Evolutionary conservation across 2,113 vertebrate genomes (phyloP), one percentile per base, ranked within the genome.

Genomic region (Cheilinus undulatus): DNA sequence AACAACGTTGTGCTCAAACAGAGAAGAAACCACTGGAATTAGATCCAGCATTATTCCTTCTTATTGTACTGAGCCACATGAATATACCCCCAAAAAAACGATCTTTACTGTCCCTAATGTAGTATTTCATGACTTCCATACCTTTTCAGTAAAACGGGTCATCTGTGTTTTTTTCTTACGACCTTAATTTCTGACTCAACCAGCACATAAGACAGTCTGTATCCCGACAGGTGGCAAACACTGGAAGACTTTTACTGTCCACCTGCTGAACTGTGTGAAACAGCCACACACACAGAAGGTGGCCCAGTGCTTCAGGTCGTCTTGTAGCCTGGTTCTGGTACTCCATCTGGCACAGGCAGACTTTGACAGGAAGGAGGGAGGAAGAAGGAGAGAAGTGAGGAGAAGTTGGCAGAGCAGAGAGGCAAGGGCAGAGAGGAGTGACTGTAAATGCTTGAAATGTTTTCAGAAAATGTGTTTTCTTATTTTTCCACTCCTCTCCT

Each of bases 321-420:
- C 34, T 30, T 46, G 30, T 68, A 78, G 64, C 75, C 75, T 72
- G 45, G 24, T 74, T 83, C 56, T 86, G n/a, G 70, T 66, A 52
- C 62, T 84, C 89, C 83, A 84, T 88, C 84, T 86, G 84, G 59
- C 54, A 51, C 38, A 63, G 49, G 40, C 53, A 51, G 70, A 73
- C 68, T 43, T 56, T 12, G 3, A 58, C 58, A 57, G 43, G 38
- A 62, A 9, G 53, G 73, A 36, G 32, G 32, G 32, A 66, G 40
- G 32, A 28, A 58, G 63, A 24, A 69, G 49, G 26, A 36, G 49
- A 72, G 50, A 19, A 42, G 42, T 62, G 62, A 82, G 23, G 36
- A 60, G 62, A 72, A 61, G 42, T 42, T 61, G 42, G 59, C 46
- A 65, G 46, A 69, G 22, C 57, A 23, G 38, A 60, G 27, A 54